Evolutionary conservation across 2,797 vertebrate genomes (phyloP).

Genomic region (Alosa sapidissima): DNA sequence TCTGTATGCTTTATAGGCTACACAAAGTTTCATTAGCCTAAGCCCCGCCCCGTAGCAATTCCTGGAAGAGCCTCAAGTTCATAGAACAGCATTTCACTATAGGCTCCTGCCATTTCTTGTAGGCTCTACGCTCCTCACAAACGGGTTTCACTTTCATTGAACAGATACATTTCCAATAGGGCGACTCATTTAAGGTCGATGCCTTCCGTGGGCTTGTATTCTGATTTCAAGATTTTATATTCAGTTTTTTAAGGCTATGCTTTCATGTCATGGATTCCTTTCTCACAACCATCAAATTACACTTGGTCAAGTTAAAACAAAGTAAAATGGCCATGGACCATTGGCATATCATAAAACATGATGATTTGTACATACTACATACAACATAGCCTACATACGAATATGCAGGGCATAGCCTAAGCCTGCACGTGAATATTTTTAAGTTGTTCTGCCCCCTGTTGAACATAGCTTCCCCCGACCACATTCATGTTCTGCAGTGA

Average conservation of each 20-base stretch:
- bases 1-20: neutral
- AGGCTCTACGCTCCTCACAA: neutral
- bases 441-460: too few relatives aligned
- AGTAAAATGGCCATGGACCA: neutral
- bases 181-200: neutral
- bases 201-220: neutral
- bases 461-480: too few relatives aligned
- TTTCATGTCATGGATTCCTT: neutral
- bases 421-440: neutral
- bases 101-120: neutral
- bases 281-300: neutral
- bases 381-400: too few relatives aligned
- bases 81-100: neutral
- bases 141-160: conserved; percentile 12
- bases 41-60: neutral
- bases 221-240: neutral
- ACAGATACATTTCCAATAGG: neutral
- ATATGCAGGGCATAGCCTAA: too few relatives aligned
- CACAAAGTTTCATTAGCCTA: neutral
- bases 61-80: conserved; percentile 4
- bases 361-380: neutral
- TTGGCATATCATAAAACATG: neutral
- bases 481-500: too few relatives aligned
- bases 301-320: neutral
- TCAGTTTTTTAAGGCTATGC: neutral